These are phyloP conservation scores for Cotesia congregata DNA, from an alignment of 2,888 invertebrate species.

Conservation along the genomic window DNA sequence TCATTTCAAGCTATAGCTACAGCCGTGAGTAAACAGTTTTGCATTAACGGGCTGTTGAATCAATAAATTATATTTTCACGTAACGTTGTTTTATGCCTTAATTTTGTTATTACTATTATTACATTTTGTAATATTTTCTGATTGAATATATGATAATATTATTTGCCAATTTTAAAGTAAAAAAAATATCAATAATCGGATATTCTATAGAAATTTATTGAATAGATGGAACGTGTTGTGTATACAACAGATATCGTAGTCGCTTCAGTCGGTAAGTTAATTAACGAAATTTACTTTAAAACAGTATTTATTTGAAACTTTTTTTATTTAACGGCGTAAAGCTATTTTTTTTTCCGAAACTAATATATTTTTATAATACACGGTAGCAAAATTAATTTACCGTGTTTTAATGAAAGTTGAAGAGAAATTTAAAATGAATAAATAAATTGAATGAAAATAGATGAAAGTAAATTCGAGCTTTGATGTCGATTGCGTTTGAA, in stretches of 20 bases:
- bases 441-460: background rate
- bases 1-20: slow-evolving; percentile 13
- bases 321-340: background rate
- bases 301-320: slow-evolving; percentile 1
- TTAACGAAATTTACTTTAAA: slow-evolving; percentile 56
- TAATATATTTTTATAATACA: background rate
- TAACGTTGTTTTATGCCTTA: background rate
- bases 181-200: background rate
- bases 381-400: background rate
- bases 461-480: background rate
- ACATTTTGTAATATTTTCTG: background rate
- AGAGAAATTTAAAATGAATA: background rate
- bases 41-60: slow-evolving; percentile 21
- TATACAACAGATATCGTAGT: slow-evolving; percentile 20
- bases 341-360: background rate
- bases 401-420: background rate
- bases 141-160: background rate
- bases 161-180: background rate
- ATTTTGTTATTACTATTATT: background rate
- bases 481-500: background rate
- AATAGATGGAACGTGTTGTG: slow-evolving; percentile 12
- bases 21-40: slow-evolving; percentile 9
- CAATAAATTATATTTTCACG: background rate
- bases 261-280: slow-evolving; percentile 52
- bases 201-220: background rate